Evolutionary conservation across 2,113 vertebrate species (phyloP).

Genomic region (Scopus umbretta): DNA sequence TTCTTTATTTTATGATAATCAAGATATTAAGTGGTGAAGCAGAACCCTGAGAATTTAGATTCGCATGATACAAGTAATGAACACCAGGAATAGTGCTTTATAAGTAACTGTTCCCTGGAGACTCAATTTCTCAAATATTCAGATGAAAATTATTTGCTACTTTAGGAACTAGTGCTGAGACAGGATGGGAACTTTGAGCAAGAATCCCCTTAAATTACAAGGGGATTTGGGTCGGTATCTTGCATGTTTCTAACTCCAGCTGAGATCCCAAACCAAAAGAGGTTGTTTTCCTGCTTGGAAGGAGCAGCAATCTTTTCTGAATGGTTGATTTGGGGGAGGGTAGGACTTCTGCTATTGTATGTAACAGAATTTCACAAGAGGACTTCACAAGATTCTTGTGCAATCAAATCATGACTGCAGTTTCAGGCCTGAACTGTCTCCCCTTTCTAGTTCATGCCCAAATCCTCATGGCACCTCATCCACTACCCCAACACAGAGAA

Average conservation of each 20-base stretch:
- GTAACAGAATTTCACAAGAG: neutral
- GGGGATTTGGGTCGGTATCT: neutral
- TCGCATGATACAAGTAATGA: neutral
- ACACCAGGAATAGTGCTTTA: neutral
- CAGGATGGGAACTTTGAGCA: neutral
- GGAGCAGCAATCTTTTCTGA: neutral
- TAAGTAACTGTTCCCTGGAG: neutral
- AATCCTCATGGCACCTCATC: neutral
- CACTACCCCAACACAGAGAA: neutral
- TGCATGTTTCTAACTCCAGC: neutral
- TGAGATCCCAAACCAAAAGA: neutral
- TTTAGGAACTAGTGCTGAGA: neutral
- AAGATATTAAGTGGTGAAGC: neutral
- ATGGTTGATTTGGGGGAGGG: neutral
- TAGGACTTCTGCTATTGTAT: neutral
- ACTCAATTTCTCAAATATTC: neutral
- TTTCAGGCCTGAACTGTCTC: neutral
- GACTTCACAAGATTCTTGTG: neutral
- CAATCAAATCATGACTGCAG: neutral
- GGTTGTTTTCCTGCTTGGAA: neutral
- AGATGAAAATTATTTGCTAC: slow-evolving; percentile 9
- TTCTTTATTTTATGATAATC: neutral
- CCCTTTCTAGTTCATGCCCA: neutral
- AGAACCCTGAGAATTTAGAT: slow-evolving; percentile 17
- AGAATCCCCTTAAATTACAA: slow-evolving; percentile 13